Evolutionary conservation across 2,113 vertebrate species (phyloP).

Genomic region (Azemiops feae): DNA sequence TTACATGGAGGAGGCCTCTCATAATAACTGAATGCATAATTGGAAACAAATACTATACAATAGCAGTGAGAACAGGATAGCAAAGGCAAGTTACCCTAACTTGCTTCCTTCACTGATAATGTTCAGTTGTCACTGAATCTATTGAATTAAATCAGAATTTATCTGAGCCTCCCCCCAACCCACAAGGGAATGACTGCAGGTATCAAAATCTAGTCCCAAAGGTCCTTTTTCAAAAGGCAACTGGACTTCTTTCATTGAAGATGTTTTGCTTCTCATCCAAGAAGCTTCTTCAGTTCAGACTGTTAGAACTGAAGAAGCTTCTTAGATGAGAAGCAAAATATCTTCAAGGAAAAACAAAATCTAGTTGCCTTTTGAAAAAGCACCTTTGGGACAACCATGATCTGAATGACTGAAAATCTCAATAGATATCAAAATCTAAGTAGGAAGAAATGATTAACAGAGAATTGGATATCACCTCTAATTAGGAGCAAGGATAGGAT

Average conservation of each 20-base stretch:
- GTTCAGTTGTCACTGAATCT: neutral
- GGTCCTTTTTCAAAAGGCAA: neutral
- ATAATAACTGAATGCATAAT: slow-evolving; percentile 56
- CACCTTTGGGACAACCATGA: neutral
- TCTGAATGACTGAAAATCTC: neutral
- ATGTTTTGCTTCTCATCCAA: neutral
- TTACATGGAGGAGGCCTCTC: slow-evolving; percentile 40
- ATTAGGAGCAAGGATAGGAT: neutral
- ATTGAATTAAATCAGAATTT: neutral
- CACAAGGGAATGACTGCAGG: neutral
- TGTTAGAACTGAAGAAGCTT: neutral
- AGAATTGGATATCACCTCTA: neutral
- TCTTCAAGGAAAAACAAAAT: too few species aligned
- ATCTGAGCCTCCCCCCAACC: neutral
- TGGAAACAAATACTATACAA: slow-evolving; percentile 53
- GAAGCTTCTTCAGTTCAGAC: neutral
- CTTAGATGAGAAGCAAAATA: too few species aligned
- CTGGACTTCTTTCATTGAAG: neutral
- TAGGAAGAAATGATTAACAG: neutral
- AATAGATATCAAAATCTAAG: neutral
- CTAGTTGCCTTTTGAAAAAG: neutral
- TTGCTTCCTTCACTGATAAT: neutral
- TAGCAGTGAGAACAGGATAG: slow-evolving; percentile 21
- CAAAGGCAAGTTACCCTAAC: neutral
- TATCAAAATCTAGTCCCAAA: neutral